Base-by-base conservation (phyloP, 2,888 invertebrate genomes). In the Machimus atricapillus region DNA sequence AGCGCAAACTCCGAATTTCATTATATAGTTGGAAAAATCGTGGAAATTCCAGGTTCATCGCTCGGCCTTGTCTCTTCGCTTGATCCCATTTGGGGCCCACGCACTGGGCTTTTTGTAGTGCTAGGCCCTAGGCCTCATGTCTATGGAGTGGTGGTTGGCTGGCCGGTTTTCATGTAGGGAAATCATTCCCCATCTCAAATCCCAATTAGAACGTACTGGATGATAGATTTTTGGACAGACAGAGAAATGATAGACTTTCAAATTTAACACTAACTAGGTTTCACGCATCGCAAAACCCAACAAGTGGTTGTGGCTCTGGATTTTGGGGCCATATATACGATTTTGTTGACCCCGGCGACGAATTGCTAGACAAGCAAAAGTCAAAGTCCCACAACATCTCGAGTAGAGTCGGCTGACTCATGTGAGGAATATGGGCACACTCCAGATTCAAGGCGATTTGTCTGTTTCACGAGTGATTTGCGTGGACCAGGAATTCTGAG, bases 51-150 rank as follows among this genome's bases (percentile, higher is more conserved):
- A 56, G 81, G 81, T 81, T 56, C 56, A 56, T 81, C 46, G 56
- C 19, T 81, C 81, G 81, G 81, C 81, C 81, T 81, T 81, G 81
- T 78, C 81, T 52, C 52, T 81, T 52, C 46, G 56, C n/a, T 81
- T 81, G 34, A 81, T 56, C 81, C 46, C 46, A 81, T 81, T 81
- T 81, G 12, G 52, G 46, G 46, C 31, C 31, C 31, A 19, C 40
- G 37, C 76, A 76, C 19, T 27, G 12, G 66, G 27, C 8, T 27
- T 66, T 66, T 23, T 66, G 27, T 66, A 27, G 66, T 66, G 66
- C 27, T 27, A 66, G 66, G 66, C 27, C 23, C 66, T 23, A n/a
- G n/a, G 52, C 52, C 52, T 52, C 1, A 7, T 1, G n/a, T 16
- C 52, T n/a, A 52, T 16, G n/a, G n/a, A 52, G n/a, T n/a, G 52